These are phyloP conservation scores for Glaucidium brasilianum DNA, from an alignment of 2,113 vertebrate species.

Conservation along the genomic window DNA sequence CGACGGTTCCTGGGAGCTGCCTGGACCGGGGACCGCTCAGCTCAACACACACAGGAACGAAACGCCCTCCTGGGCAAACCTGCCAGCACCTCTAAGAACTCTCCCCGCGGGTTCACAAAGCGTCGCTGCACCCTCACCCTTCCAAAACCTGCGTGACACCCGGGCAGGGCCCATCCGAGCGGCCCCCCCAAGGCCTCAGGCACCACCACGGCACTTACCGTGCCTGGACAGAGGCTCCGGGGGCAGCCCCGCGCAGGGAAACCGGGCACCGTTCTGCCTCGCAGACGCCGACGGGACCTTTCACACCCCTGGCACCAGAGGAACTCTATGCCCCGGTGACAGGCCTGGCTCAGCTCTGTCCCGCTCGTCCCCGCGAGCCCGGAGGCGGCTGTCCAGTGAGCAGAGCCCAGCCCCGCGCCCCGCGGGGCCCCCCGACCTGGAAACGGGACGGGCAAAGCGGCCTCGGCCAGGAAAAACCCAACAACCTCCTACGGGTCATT, in stretches of 20 bases:
- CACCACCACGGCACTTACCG: not conserved
- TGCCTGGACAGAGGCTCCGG: not conserved
- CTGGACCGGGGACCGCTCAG: too few species aligned
- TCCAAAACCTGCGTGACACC: too few species aligned
- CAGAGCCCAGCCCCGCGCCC: not conserved
- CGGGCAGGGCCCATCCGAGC: not conserved
- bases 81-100: too few species aligned
- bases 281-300: not conserved
- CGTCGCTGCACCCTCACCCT: too few species aligned
- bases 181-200: not conserved
- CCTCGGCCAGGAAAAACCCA: not conserved
- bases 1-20: too few species aligned
- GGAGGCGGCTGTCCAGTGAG: fast-evolving
- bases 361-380: not conserved
- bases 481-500: not conserved
- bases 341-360: not conserved
- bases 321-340: not conserved
- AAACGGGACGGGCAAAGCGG: not conserved
- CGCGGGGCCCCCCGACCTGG: not conserved
- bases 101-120: too few species aligned
- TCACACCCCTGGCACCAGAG: not conserved
- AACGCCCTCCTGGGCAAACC: too few species aligned
- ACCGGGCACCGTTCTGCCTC: too few species aligned
- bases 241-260: not conserved
- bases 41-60: too few species aligned